Evolutionary conservation across 2,797 vertebrate genomes (phyloP), one percentile per base, ranked within the genome.

Genomic region (Strix occidentalis): DNA sequence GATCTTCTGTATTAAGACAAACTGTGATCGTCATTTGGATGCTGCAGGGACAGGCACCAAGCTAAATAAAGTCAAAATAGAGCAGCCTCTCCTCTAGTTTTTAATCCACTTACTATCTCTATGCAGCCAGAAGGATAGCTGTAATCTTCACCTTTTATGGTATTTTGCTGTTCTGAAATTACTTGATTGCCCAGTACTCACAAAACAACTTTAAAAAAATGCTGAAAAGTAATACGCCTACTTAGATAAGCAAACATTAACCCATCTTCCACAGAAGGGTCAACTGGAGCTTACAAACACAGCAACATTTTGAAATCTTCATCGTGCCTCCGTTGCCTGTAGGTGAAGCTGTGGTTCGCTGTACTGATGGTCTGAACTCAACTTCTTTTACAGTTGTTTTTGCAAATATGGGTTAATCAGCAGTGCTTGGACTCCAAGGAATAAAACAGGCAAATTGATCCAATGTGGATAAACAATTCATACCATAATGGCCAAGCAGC

Each of bases 301-400:
- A 18, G 24, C 19, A 35, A 13, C 1, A 1, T 29, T 74, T 39
- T 61, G 15, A 35, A 50, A 28, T 45, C 10, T 21, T 72, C 19
- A 8, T 43, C 0, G 0, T 0, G 1, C 33, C 41, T 45, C 15
- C 0, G 0, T 37, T 72, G 45, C 45, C 43, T 45, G 50, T 15
- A 33, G 60, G 5, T 21, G 56, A 57, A 57, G 26, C 31, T 37
- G 29, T 35, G 11, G 10, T 21, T 84, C 1, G 1, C 41, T 45
- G 50, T n/a, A 10, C 26, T 4, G 35, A 19, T 43, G 48, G 19
- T 33, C 29, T 13, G 10, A 81, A 58, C 28, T 17, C 35, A 39
- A 5, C 2, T 2, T 39, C 78, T 82, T 71, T 77, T 31, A 33
- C 13, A 28, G 12, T 26, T 79, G 20, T 16, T 69, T 23, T n/a